Evolutionary conservation across 1,140 invertebrate species (phyloP), one percentile per base, ranked within the genome.

Genomic region (Lepidotrigona ventralis): DNA sequence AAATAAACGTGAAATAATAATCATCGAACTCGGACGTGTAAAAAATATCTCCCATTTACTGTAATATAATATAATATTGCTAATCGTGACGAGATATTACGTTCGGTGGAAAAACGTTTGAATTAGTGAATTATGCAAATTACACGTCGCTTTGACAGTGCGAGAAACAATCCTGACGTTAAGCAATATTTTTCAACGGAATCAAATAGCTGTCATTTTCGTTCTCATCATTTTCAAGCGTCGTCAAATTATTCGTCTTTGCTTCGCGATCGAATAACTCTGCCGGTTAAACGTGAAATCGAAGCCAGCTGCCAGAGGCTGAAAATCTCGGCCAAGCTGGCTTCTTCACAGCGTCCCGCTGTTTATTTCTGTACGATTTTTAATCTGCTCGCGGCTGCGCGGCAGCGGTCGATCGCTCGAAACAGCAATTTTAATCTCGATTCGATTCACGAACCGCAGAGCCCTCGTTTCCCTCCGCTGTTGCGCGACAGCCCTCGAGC

Each of bases 391-490:
- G 56, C 33, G 39, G 6, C 39, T 39, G 5, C 14, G n/a, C 17
- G 17, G 17, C 23, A 26, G 53, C 17, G 46, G 12, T 72, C 14
- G 21, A 19, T 29, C 54, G 72, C 54, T 46, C 39, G 39, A 29
- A 39, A 74, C 54, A 73, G 71, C 33, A 76, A 46, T 76, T 76
- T 63, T 76, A 76, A 75, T 75, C n/a, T 75, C 33, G 23, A 75
- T 60, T 63, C 56, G 33, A 75, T 60, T 33, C 54, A 58, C 54
- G 53, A 51, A 33, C 26, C n/a, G 17, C 39, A 3, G 39, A 60
- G 23, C 21, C 33, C 33, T 21, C 11, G n/a, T 8, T 6, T 51
- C 8, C 9, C n/a, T 53, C 46, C 6, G n/a, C 9, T 53, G 46
- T 72, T 26, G 21, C 73, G 29, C 73, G 73, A 39, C 73, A 60